Evolutionary conservation across 2,113 vertebrate species (phyloP).

Genomic region (Gadus chalcogrammus): DNA sequence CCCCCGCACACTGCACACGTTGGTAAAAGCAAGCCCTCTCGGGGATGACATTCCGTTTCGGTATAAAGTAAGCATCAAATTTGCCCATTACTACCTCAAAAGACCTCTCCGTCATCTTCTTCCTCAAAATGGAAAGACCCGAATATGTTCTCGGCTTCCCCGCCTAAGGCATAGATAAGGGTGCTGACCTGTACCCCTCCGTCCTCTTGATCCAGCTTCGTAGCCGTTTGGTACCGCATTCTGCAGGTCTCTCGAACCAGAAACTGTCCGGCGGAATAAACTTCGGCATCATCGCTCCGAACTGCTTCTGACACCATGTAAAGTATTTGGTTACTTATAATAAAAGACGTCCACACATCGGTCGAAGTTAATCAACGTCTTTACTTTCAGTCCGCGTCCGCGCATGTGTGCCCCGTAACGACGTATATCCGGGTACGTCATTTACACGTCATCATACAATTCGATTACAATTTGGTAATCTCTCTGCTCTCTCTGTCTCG

Average conservation of each 20-base stretch:
- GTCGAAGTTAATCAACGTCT: too few relatives aligned
- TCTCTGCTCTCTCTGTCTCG: too few relatives aligned
- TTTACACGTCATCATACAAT: too few relatives aligned
- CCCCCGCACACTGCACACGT: slow-evolving; percentile 5
- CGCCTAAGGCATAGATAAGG: background rate
- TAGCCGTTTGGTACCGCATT: slow-evolving; percentile 4
- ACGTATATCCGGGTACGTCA: too few relatives aligned
- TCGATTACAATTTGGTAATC: too few relatives aligned
- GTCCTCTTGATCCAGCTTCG: slow-evolving; percentile 3
- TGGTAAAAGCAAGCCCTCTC: slow-evolving; percentile 12
- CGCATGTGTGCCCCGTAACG: too few relatives aligned
- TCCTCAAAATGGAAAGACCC: slow-evolving; percentile 1
- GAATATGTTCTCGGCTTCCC: slow-evolving; percentile 17
- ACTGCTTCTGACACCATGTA: background rate
- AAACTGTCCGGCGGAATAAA: slow-evolving; percentile 13
- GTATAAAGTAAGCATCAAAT: slow-evolving; percentile 30
- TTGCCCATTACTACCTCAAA: slow-evolving; percentile 12
- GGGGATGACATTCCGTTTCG: slow-evolving; percentile 11
- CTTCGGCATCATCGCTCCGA: slow-evolving; percentile 4
- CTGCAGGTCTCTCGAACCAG: slow-evolving; percentile 1
- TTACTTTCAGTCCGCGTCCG: too few relatives aligned
- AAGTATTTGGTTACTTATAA: too few relatives aligned
- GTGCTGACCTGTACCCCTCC: slow-evolving; percentile 8
- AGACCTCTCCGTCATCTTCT: background rate
- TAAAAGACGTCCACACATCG: too few relatives aligned